Percentiles rank a stretch among this genome's conserved stretches.
phyloP scores from a whole-genome alignment of 35 echinoderm and acorn worm genomes.

The Diadema setosum region DNA sequence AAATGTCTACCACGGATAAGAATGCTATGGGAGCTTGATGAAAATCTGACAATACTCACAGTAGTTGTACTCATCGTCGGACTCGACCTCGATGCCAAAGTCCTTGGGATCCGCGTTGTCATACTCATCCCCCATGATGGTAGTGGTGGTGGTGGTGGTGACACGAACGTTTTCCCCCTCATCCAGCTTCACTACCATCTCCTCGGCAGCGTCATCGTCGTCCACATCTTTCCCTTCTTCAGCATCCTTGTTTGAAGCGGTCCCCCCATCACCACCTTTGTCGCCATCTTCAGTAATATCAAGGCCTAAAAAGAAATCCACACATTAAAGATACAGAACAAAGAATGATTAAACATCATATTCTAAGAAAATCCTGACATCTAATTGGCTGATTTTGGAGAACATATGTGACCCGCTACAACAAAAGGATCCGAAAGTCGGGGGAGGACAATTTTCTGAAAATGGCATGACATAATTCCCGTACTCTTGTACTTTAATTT shows the following conservation, averaged over 20 bases:
- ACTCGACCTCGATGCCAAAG: constrained; percentile 41
- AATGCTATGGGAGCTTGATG: too few relatives aligned
- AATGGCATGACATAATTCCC: too few relatives aligned
- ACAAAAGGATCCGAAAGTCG: too few relatives aligned
- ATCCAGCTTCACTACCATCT: not conserved
- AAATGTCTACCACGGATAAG: too few relatives aligned
- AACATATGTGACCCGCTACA: too few relatives aligned
- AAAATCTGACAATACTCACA: constrained; percentile 26
- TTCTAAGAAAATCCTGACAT: too few relatives aligned
- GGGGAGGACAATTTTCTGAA: too few relatives aligned
- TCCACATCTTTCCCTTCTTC: not conserved
- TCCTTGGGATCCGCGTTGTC: constrained; percentile 48
- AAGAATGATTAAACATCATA: too few relatives aligned
- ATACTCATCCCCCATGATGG: not conserved
- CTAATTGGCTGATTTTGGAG: too few relatives aligned
- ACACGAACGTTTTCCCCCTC: not conserved
- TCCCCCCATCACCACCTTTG: not conserved
- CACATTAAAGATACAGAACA: not conserved
- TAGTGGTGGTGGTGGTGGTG: not conserved
- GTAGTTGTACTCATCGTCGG: constrained; percentile 57
- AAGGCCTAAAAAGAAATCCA: not conserved
- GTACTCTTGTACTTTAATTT: too few relatives aligned
- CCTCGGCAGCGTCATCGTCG: not conserved
- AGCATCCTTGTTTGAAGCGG: not conserved
- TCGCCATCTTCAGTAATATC: not conserved